Evolutionary conservation across 30 jellyfish, hydroid and myxozoan genomes (phyloP), one percentile per base, ranked within the genome.

Genomic region (Hydractinia echinata): DNA sequence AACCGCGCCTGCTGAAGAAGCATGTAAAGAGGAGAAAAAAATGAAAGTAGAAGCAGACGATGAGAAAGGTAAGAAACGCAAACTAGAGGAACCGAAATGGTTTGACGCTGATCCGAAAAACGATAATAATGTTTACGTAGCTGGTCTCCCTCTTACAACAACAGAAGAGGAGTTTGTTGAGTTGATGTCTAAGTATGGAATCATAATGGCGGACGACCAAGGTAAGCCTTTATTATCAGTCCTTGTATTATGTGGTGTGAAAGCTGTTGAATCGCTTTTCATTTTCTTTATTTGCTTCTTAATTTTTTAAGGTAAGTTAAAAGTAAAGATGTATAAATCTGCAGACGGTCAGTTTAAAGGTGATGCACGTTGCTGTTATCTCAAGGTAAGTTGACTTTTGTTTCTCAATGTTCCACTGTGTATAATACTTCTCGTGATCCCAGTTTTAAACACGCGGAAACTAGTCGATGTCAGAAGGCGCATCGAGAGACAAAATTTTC

Each of bases 341-440:
- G 64, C 79, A 0, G 74, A 88, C 8, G 99, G 99, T 7, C 84
- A 83, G 16, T 62, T 79, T 73, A 94, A 94, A 68, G 99, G 99
- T 6, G 99, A 94, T 81, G 99, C 97, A 14, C 50, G 96, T 44
- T 94, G 99, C 70, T 94, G 99, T 76, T 94, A 94, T 66, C 71
- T 94, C 70, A 89, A 92, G 92, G 99, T 94, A 80, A 10, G 90
- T 55, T 11, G 5, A 30, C 44, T n/a, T n/a, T n/a, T 30, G 44
- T 30, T 30, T 30, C 44, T 30, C 44, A 1, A 30, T 30, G 44
- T 30, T 2, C 44, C 44, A 30, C 44, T 30, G 44, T 30, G 2
- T 30, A 2, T 30, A 30, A 30, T 30, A 30, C 44, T 30, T 30
- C 44, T 30, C 44, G 1, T 30, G 44, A 30, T 30, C 44, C 2